Percentiles rank a stretch among this genome's conserved stretches.
phyloP scores from a whole-genome alignment of 2,797 vertebrate species.

The Lepus oiostolus region DNA sequence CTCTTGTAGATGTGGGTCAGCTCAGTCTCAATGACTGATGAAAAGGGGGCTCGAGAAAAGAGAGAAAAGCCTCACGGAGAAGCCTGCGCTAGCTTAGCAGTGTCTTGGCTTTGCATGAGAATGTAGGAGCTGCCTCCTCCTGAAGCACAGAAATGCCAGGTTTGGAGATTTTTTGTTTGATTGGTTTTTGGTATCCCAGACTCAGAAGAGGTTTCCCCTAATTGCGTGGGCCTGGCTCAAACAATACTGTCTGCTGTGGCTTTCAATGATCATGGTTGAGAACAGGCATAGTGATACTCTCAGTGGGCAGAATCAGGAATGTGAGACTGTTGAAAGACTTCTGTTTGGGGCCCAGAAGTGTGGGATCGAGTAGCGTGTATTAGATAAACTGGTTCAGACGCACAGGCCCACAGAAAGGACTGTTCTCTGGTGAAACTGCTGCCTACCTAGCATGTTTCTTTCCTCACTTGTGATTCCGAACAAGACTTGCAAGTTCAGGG shows the following conservation, averaged over 20 bases:
- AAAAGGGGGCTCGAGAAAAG: not conserved
- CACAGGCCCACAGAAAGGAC: not conserved
- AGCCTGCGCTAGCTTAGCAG: not conserved
- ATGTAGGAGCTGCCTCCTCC: not conserved
- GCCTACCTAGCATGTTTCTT: not conserved
- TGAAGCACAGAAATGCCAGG: not conserved
- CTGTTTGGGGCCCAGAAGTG: not conserved
- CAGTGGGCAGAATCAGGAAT: not conserved
- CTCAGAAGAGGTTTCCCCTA: not conserved
- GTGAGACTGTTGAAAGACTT: not conserved
- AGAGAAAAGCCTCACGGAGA: not conserved
- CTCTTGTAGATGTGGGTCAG: not conserved
- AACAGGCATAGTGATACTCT: not conserved
- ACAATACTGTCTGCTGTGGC: not conserved
- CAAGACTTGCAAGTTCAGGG: not conserved
- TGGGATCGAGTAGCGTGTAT: not conserved
- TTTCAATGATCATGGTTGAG: not conserved
- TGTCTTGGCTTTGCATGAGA: not conserved
- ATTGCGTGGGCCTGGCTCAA: not conserved
- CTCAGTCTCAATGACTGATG: not conserved
- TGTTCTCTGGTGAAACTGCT: not conserved
- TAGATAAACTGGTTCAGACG: not conserved
- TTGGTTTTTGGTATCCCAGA: not conserved
- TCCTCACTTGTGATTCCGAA: not conserved
- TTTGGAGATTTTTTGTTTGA: not conserved